Percentiles rank a stretch among this genome's conserved stretches.
Evolutionary conservation across 2,113 vertebrate genomes (phyloP).

Genomic region (Anhinga anhinga): DNA sequence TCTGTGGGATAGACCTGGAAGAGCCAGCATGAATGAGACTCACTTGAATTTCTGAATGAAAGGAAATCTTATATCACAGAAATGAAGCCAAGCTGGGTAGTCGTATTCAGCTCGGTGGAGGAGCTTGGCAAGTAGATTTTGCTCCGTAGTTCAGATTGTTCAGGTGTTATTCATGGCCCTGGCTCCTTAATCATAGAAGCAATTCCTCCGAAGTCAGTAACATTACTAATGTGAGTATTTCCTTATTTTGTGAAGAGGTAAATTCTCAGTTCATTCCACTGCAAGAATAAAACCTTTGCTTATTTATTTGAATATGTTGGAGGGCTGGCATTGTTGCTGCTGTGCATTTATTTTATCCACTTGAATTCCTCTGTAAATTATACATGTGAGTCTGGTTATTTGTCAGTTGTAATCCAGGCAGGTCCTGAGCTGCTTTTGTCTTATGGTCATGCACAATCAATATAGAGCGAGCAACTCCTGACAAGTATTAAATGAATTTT

Average conservation of each 20-base stretch:
- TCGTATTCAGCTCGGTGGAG: not conserved
- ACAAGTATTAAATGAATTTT: not conserved
- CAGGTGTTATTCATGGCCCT: not conserved
- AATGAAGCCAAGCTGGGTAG: not conserved
- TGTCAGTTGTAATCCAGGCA: not conserved
- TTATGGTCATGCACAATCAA: not conserved
- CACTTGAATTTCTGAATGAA: not conserved
- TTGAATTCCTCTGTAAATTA: not conserved
- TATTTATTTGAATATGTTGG: not conserved
- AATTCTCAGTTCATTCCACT: not conserved
- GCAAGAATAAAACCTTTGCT: not conserved
- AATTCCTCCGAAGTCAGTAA: not conserved
- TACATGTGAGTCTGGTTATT: not conserved
- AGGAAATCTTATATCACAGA: not conserved
- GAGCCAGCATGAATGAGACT: not conserved
- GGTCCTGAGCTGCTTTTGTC: not conserved
- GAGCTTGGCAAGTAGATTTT: not conserved
- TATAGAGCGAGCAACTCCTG: not conserved
- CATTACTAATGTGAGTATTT: not conserved
- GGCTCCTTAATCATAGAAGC: not conserved
- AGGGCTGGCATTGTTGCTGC: not conserved
- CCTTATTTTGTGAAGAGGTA: not conserved
- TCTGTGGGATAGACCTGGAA: not conserved
- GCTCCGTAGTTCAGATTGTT: not conserved
- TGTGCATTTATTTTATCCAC: not conserved